Percentiles rank a stretch among this genome's conserved stretches.
These are phyloP conservation scores for Urechis unicinctus DNA, from an alignment of 2,888 invertebrate genomes.

Conservation along the genomic window DNA sequence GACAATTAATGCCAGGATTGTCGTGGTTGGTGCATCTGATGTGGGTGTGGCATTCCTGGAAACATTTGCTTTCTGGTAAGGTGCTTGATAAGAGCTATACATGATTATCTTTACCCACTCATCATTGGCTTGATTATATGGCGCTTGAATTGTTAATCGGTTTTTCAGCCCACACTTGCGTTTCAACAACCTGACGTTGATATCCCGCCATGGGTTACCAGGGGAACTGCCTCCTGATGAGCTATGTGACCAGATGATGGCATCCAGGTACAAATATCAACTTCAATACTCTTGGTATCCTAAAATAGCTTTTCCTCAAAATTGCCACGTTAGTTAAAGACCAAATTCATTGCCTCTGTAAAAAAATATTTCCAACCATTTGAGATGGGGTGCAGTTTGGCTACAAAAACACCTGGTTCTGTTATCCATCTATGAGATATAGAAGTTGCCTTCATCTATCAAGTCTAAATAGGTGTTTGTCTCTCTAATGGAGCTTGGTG, in stretches of 20 bases:
- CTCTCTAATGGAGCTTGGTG: not conserved
- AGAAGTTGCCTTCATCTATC: too few species aligned
- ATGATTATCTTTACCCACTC: too few species aligned
- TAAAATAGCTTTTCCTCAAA: too few species aligned
- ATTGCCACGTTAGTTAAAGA: not conserved
- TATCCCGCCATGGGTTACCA: slow-evolving; percentile 63
- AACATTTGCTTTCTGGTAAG: slow-evolving; percentile 46
- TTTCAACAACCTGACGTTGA: slow-evolving; percentile 66
- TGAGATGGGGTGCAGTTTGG: too few species aligned
- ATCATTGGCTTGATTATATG: not conserved
- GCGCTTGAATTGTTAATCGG: not conserved
- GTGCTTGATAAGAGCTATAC: too few species aligned
- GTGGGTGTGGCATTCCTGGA: slow-evolving; percentile 46
- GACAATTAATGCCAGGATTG: slow-evolving; percentile 49
- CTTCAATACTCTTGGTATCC: too few species aligned
- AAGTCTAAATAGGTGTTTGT: too few species aligned
- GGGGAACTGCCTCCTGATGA: slow-evolving; percentile 41
- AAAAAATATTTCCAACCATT: not conserved
- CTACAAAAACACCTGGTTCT: too few species aligned
- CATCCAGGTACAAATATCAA: slow-evolving; percentile 15
- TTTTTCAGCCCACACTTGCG: slow-evolving; percentile 56
- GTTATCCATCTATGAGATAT: too few species aligned
- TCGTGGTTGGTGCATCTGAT: slow-evolving; percentile 51
- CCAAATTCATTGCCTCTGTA: not conserved
- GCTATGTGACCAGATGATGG: slow-evolving; percentile 34